phyloP scores from a whole-genome alignment of 2,797 vertebrate genomes.

The Lophius americanus region DNA sequence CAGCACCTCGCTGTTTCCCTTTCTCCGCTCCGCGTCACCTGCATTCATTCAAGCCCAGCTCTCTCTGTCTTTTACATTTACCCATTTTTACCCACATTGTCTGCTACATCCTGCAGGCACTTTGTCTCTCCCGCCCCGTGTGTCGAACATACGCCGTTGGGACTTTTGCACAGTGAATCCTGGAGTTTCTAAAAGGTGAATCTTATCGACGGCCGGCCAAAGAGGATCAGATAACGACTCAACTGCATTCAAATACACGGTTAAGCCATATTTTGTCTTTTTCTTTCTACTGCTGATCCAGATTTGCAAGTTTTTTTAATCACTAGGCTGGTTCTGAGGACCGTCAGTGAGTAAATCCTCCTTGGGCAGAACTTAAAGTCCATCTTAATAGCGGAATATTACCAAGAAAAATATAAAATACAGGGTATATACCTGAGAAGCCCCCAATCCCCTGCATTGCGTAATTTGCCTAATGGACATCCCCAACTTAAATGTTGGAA shows the following conservation, averaged over 20 bases:
- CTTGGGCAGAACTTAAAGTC: no score
- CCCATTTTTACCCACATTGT: background rate
- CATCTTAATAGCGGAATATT: no score
- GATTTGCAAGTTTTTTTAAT: background rate
- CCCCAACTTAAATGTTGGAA: no score
- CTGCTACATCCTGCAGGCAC: background rate
- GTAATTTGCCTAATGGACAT: no score
- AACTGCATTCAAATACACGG: slow-evolving; percentile 19
- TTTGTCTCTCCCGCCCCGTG: background rate
- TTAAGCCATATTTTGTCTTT: slow-evolving; percentile 9
- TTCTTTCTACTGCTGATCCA: background rate
- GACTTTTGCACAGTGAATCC: slow-evolving; percentile 14
- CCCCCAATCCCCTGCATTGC: no score
- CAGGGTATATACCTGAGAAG: no score
- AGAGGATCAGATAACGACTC: slow-evolving; percentile 24
- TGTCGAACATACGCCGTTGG: background rate
- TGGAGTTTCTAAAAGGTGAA: slow-evolving; percentile 18
- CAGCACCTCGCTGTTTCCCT: background rate
- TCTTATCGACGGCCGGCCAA: slow-evolving; percentile 34
- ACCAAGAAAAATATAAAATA: no score
- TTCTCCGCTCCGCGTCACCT: slow-evolving; percentile 1
- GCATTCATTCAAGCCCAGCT: slow-evolving; percentile 3
- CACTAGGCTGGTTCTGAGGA: no score
- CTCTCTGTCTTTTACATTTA: background rate
- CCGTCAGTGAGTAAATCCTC: no score